Evolutionary conservation across 2,888 invertebrate species (phyloP).

Genomic region (Rhingia campestris): DNA sequence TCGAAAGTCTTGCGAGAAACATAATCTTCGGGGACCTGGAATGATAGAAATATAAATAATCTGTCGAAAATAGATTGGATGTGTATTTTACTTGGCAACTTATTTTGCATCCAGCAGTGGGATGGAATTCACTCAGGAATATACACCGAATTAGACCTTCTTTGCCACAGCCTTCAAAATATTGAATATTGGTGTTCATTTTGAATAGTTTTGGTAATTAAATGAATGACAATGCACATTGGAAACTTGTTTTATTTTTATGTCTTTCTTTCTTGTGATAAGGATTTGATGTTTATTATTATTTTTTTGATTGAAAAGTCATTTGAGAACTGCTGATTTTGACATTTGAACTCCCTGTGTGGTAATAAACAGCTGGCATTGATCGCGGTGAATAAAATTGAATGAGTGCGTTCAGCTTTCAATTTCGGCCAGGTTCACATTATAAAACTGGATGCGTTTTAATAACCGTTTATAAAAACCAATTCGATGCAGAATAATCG

Average conservation of each 20-base stretch:
- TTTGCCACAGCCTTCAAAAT: constrained; percentile 86
- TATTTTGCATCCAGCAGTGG: constrained; percentile 91
- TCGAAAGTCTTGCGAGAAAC: constrained; percentile 97
- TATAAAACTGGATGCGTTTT: too few relatives aligned
- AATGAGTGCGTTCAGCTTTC: not conserved
- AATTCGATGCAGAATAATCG: too few relatives aligned
- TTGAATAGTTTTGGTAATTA: too few relatives aligned
- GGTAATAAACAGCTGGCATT: not conserved
- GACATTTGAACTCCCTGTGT: constrained; percentile 8
- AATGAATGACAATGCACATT: constrained; percentile 5
- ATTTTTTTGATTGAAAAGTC: too few relatives aligned
- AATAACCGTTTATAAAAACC: too few relatives aligned
- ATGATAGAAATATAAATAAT: not conserved
- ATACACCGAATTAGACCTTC: constrained; percentile 92
- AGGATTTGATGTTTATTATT: not conserved
- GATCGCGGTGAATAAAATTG: not conserved
- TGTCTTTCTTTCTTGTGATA: constrained; percentile 8
- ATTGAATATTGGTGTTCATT: constrained; percentile 76
- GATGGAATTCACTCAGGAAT: constrained; percentile 90
- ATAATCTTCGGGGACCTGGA: constrained; percentile 93
- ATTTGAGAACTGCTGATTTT: constrained; percentile 27
- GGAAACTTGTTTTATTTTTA: not conserved
- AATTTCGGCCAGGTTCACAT: too few relatives aligned
- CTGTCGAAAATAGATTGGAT: not conserved
- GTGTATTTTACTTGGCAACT: constrained; percentile 86